Base-by-base conservation (phyloP, 1,140 invertebrate species). In the Neoseiulus cucumeris region DNA sequence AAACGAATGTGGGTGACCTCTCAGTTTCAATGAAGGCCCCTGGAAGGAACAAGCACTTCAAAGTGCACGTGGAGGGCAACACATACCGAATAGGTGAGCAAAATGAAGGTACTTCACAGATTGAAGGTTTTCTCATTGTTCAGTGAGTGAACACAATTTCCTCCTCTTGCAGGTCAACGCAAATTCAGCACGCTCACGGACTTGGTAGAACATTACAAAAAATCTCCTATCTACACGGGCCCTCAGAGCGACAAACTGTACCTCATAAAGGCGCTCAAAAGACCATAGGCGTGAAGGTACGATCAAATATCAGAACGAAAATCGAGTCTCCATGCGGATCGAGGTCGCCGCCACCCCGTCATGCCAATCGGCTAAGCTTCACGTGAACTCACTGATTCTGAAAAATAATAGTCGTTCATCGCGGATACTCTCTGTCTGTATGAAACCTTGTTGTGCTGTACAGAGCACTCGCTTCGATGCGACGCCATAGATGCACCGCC, bases 1-100 rank as follows among this genome's bases (percentile, higher is more conserved):
- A 98, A 82, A 96, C 93, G 72, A 96, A 96, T 80, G 93, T 97
- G 79, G 95, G 94, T 67, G 94, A 98, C 78, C 97, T 88, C 77
- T 98, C 94, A 42, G 93, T 98, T 69, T 97, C 94, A 33, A 79
- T 99, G 71, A 98, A 98, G 80, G 95, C 94, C 47, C 87, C 90
- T 59, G 89, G 88, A 39, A 85, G 93, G 67, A 98, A 98, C 79
- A 98, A 98, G 77, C 95, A 99, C 78, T 98, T 99, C 79, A 85
- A 94, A 73, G 92, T 99, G 68, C 91, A 95, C 74, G 91, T 96
- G 47, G 91, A 95, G 77, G 87, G 89, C 69, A 84, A 83, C 30
- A 82, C 91, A 65, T 96, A 91, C 75, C 92, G 91, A 75, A 99
- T 99, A 76, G 95, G 51, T 59, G 14, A 47, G 45, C 28, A 20